Conservation (phyloP, 2,113 vertebrate genomes). For the Daboia siamensis region DNA sequence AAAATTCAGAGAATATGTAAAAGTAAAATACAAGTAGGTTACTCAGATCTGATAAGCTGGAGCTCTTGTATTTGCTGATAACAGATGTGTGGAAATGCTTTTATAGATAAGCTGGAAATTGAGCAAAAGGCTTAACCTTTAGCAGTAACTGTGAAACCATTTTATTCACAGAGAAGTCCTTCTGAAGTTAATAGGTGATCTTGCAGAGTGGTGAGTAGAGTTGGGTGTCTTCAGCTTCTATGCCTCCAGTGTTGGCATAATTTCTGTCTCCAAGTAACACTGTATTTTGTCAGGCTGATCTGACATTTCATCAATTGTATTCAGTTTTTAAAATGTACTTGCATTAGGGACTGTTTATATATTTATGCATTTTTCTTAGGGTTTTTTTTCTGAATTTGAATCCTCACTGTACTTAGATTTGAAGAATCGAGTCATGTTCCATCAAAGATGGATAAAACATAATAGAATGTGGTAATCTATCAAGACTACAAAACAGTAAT, state of each 20-base stretch:
- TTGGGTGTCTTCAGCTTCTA: neutral
- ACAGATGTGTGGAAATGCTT: constrained; percentile 33
- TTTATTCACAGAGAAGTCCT: constrained; percentile 2
- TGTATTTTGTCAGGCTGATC: neutral
- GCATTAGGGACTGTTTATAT: neutral
- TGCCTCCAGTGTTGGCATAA: neutral
- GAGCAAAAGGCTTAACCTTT: constrained; percentile 43
- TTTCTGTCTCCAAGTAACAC: neutral
- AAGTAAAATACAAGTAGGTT: neutral
- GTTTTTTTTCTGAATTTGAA: neutral
- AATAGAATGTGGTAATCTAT: neutral
- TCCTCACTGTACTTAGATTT: neutral
- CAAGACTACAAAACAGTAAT: neutral
- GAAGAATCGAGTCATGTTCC: neutral
- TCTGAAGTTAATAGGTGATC: constrained; percentile 23
- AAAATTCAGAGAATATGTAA: neutral
- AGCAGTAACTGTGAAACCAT: constrained; percentile 7
- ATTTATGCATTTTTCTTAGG: neutral
- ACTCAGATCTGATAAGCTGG: constrained; percentile 42
- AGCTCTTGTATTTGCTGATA: constrained; percentile 22
- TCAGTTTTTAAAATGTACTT: neutral
- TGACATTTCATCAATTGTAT: neutral
- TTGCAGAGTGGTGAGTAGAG: neutral
- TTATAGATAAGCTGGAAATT: constrained; percentile 32
- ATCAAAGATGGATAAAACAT: neutral